Conservation (phyloP, 2,797 vertebrate genomes). For the Aplochiton taeniatus region DNA sequence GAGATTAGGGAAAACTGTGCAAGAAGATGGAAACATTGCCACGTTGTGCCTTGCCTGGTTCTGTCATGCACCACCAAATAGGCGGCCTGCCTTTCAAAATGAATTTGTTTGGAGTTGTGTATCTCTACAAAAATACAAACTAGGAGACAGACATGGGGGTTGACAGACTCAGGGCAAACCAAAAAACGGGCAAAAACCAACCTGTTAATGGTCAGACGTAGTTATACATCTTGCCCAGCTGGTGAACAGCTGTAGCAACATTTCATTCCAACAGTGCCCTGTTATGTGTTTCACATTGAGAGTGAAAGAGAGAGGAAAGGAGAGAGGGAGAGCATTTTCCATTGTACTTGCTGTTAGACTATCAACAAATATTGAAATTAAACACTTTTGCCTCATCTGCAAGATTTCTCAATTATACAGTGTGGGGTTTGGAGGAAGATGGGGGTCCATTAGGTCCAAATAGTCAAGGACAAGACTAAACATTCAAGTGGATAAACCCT, state of each 20-base stretch:
- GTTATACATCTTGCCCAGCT: conserved; percentile 47
- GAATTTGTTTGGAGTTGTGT: conserved; percentile 3
- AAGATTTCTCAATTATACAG: not conserved
- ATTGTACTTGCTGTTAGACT: too few species aligned
- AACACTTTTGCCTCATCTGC: conserved; percentile 3
- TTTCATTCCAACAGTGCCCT: conserved; percentile 25
- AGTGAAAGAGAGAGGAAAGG: not conserved
- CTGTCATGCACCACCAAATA: too few species aligned
- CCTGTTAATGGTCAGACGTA: conserved; percentile 23
- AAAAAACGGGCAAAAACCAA: conserved; percentile 15
- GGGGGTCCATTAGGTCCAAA: too few species aligned
- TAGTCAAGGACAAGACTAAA: too few species aligned
- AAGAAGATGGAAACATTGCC: conserved; percentile 50
- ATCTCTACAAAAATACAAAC: conserved; percentile 2
- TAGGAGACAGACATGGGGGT: not conserved
- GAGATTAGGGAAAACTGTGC: conserved; percentile 12
- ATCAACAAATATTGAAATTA: not conserved
- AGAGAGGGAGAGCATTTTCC: not conserved
- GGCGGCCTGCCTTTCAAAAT: not conserved
- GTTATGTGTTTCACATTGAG: conserved; percentile 13
- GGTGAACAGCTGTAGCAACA: conserved; percentile 61
- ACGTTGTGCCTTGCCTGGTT: conserved; percentile 47
- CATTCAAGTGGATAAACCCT: too few species aligned
- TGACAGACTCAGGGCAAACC: conserved; percentile 9
- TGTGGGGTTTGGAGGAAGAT: too few species aligned